Base-by-base conservation (phyloP, 1,140 invertebrate genomes). In the Atopsyche davidsoni region DNA sequence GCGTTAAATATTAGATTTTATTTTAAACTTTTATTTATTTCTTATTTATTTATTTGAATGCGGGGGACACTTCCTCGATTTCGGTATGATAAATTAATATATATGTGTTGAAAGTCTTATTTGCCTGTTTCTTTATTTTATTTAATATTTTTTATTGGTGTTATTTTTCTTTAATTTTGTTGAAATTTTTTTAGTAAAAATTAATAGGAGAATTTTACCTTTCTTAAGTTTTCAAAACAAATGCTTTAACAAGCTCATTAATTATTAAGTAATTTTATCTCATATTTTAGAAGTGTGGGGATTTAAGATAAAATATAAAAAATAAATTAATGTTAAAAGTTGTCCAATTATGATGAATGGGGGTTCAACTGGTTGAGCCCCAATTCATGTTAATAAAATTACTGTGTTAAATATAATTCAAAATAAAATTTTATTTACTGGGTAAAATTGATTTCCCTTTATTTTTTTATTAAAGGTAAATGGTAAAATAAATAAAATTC, bases 311-410 rank as follows among this genome's bases (percentile, higher is more conserved):
- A 68, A 80, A 61, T 73, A 78, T 56, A 60, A 60, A 64, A 79
- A 81, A 63, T 80, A 81, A 21, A 75, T 32, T 57, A 78, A 43
- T 42, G 78, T 79, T 63, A 79, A 61, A 53, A 79, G 63, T 78
- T 81, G 75, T 36, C 79, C 73, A 57, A 69, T 68, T 50, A 75
- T 43, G 65, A 81, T 75, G 69, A 72, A 82, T 41, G 80, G 81
- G 18, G 64, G 57, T 76, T 82, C 79, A 17, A 81, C 75, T 21
- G 76, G 75, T 60, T 72, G 75, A 2, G 76, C 77, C 58, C 80
- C 80, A 69, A 80, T 76, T 80, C 80, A 82, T 2, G 79, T 83
- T 73, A 83, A 67, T 64, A 82, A 59, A 60, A 81, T 68, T 53
- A 78, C 62, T 56, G 64, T 74, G 22, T 56, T 62, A 50, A 77